These are phyloP conservation scores for Chaenodraco wilsoni DNA, from an alignment of 2,797 vertebrate species.

Conservation along the genomic window DNA sequence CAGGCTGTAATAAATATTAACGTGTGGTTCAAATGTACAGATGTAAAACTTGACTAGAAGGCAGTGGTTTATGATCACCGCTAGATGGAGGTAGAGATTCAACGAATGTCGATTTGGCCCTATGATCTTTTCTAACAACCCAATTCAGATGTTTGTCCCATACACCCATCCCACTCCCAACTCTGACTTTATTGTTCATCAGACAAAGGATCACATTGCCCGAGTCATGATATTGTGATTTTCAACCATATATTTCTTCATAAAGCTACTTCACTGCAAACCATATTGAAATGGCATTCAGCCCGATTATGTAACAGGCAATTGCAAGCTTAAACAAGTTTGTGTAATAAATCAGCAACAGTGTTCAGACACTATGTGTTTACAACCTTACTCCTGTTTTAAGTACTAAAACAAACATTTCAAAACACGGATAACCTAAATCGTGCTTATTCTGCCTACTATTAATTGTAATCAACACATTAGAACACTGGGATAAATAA, in stretches of 20 bases:
- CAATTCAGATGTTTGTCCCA: slow-evolving; percentile 63
- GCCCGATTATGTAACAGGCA: slow-evolving; percentile 53
- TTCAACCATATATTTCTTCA: background rate
- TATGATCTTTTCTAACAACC: slow-evolving; percentile 63
- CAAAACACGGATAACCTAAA: background rate
- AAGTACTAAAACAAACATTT: background rate
- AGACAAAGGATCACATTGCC: slow-evolving; percentile 71
- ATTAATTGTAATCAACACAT: background rate
- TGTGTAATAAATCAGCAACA: background rate
- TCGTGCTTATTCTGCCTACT: too few relatives aligned
- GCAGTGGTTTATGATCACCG: slow-evolving; percentile 41
- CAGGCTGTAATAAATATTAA: too few relatives aligned
- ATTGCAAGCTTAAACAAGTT: slow-evolving; percentile 30
- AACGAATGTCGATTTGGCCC: slow-evolving; percentile 54
- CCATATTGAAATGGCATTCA: slow-evolving; percentile 16
- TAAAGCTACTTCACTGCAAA: background rate
- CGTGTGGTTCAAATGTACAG: background rate
- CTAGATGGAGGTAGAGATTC: slow-evolving; percentile 69
- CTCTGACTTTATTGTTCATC: slow-evolving; percentile 59
- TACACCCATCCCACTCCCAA: slow-evolving; percentile 74
- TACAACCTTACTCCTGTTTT: slow-evolving; percentile 36
- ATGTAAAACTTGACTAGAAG: background rate
- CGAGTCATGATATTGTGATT: background rate
- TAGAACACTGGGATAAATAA: background rate
- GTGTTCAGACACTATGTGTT: slow-evolving; percentile 20